Evolutionary conservation across 2,888 invertebrate species (phyloP), one percentile per base, ranked within the genome.

Genomic region (Nysson spinosus): DNA sequence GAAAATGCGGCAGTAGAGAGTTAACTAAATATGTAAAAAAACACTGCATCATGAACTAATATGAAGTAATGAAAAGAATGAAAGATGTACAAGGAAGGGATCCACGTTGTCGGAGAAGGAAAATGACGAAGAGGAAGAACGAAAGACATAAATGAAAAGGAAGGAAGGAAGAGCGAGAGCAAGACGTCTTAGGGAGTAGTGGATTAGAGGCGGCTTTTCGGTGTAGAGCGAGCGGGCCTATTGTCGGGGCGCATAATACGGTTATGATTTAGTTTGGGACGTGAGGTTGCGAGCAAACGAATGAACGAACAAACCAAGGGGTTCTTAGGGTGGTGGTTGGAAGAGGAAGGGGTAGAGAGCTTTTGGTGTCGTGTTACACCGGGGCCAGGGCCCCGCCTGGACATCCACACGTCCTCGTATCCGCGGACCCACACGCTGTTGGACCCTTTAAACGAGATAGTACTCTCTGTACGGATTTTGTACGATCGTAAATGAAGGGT

Each of bases 201-300:
- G 81, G 84, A 84, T 84, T 84, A 84, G 81, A 83, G 80, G 81
- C 82, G 79, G 83, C 83, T 82, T 83, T 83, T 84, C 83, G 82
- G 77, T 79, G 63, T 66, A 69, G 60, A 60, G 60, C 64, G 62
- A 74, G 72, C 72, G 69, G 77, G 71, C 69, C 78, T 75, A 81
- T 82, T 82, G 82, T 82, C 79, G 75, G 73, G 57, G 55, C 75
- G 72, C 75, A 85, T 84, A 85, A 85, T 84, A 82, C 84, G 85
- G 84, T 86, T 85, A 85, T 85, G 85, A 85, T 86, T 86, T 82
- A 84, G 83, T 83, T 83, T 81, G 75, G 77, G 76, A 77, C 73
- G 78, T 70, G 78, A 79, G 77, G 73, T 78, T 75, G 51, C 70
- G 72, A 72, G 66, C 60, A 52, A 65, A 62, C 60, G 72, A 60